Evolutionary conservation across 2,113 vertebrate species (phyloP).

Genomic region (Edolisoma coerulescens): DNA sequence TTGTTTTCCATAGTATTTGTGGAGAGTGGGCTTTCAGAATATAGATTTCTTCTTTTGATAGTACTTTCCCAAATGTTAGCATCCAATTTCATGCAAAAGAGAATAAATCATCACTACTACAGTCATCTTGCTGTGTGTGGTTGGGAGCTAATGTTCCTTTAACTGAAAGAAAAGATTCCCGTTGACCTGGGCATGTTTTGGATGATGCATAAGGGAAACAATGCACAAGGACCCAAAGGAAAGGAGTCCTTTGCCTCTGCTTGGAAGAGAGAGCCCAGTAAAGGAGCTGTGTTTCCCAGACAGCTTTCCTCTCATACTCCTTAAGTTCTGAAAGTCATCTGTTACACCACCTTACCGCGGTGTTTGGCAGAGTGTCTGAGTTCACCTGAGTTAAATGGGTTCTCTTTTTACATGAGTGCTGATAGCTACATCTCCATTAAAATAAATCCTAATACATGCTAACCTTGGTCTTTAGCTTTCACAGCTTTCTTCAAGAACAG

Average conservation of each 20-base stretch:
- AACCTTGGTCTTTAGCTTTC: neutral
- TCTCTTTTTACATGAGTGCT: neutral
- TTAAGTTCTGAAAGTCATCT: neutral
- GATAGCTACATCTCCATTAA: neutral
- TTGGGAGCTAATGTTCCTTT: neutral
- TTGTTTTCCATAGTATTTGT: neutral
- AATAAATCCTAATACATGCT: neutral
- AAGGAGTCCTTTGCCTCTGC: neutral
- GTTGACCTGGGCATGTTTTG: neutral
- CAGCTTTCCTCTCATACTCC: neutral
- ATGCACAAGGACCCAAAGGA: neutral
- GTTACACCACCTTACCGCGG: accelerated
- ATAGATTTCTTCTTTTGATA: neutral
- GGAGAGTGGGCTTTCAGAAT: neutral
- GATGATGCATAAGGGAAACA: neutral
- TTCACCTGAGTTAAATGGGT: neutral
- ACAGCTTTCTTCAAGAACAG: neutral
- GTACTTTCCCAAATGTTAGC: neutral
- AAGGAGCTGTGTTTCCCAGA: neutral
- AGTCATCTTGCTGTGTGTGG: neutral
- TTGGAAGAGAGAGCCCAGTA: neutral
- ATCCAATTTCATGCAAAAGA: neutral
- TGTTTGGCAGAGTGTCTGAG: neutral
- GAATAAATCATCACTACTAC: neutral
- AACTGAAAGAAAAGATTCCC: neutral